These are phyloP conservation scores for Coryphaenoides rupestris DNA, from an alignment of 2,113 vertebrate genomes.

Conservation along the genomic window DNA sequence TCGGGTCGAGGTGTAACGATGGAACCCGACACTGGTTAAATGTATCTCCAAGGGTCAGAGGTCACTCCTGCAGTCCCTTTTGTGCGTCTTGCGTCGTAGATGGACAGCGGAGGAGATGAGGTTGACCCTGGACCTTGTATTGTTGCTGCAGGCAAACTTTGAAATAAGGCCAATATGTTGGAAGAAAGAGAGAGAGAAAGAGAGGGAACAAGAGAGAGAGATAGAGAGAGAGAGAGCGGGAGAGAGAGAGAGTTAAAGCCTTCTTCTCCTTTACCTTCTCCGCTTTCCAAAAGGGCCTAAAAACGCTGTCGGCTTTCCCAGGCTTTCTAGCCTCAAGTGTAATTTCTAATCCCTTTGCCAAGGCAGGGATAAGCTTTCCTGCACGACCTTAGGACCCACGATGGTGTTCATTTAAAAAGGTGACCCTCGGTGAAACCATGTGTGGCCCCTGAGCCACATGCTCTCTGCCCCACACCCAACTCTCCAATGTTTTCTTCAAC, in stretches of 20 bases:
- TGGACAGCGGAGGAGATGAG: conserved; percentile 29
- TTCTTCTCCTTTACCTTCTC: conserved; percentile 12
- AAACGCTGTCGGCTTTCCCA: conserved; percentile 19
- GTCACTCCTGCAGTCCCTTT: conserved; percentile 24
- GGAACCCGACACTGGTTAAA: conserved; percentile 27
- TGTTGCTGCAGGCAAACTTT: conserved; percentile 9
- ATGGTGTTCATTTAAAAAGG: conserved; percentile 26
- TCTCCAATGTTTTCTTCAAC: no score
- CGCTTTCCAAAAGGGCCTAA: conserved; percentile 14
- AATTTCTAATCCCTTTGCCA: conserved; percentile 22
- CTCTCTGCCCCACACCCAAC: not conserved
- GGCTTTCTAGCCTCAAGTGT: conserved; percentile 23
- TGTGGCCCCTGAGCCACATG: conserved; percentile 9
- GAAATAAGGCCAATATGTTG: not conserved
- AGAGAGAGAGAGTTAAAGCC: not conserved
- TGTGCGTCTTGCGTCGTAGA: conserved; percentile 27
- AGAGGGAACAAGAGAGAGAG: no score
- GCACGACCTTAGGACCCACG: not conserved
- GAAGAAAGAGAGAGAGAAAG: not conserved
- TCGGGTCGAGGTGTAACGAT: not conserved
- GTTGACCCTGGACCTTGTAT: not conserved
- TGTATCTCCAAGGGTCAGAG: conserved; percentile 31
- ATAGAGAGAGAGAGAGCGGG: not conserved
- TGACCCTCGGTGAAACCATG: conserved; percentile 5
- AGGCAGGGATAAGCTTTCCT: conserved; percentile 24